Base-by-base conservation (phyloP, 1,140 invertebrate species). In the Trissolcus basalis region DNA sequence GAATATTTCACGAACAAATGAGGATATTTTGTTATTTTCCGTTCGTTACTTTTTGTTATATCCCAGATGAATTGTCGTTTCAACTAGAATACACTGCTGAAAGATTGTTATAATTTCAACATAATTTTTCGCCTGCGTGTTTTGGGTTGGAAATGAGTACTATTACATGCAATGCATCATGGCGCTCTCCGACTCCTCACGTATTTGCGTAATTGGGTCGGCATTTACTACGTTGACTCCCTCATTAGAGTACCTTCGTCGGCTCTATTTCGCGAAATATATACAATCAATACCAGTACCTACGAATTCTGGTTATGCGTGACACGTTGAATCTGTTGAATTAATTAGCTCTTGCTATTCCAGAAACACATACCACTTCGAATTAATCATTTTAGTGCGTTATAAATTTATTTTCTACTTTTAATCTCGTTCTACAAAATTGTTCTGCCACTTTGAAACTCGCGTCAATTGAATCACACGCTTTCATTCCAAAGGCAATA, bases 161-260 rank as follows among this genome's bases (percentile, higher is more conserved):
- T 63, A 71, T 77, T 77, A 77, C 51, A 72, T 68, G 56, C 68
- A 59, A 69, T 71, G 65, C 58, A 69, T 70, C 75, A 70, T 69
- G 69, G 47, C 49, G 60, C 60, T 64, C 59, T 64, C 53, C 49
- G 70, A 73, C 76, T 74, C 67, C 76, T 74, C 76, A 78, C 76
- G 76, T 74, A 74, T 78, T 71, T 67, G 47, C 77, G 71, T 78
- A 78, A 78, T 78, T 78, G 70, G 77, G 77, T 71, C 70, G 70
- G 56, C 70, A 73, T 70, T 78, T 78, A 78, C 76, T 73, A 67
- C 67, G 76, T 70, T 74, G 76, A 74, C 70, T 78, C 70, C 70
- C 70, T 70, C 64, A 78, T 78, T 73, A 78, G 70, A 74, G 70
- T 71, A 74, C 70, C 60, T 71, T 50, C 76, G 69, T 74, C 67